Evolutionary conservation across 2,797 vertebrate genomes (phyloP).

Genomic region (Limnodromus scolopaceus): DNA sequence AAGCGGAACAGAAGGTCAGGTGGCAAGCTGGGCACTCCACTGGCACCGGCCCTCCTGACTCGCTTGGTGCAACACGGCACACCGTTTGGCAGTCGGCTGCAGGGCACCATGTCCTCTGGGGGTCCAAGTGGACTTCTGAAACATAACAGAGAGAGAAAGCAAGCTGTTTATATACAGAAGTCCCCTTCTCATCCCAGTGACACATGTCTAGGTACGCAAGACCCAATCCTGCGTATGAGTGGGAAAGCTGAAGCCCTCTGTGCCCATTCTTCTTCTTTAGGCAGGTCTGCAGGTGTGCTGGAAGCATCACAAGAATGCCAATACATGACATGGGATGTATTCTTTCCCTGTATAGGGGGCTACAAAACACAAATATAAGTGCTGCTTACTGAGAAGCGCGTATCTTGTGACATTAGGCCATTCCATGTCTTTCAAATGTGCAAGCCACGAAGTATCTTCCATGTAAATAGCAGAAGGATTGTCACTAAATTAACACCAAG

Average conservation of each 20-base stretch:
- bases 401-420: neutral
- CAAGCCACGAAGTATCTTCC: neutral
- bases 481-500: neutral
- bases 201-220: neutral
- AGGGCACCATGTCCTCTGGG: slow-evolving; percentile 92
- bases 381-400: neutral
- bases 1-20: slow-evolving; percentile 88
- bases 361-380: neutral
- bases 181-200: neutral
- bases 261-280: neutral
- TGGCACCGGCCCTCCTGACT: slow-evolving; percentile 75
- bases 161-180: neutral
- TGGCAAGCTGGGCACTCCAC: slow-evolving; percentile 87
- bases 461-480: neutral
- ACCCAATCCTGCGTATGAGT: rapidly evolving
- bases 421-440: neutral
- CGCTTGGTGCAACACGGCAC: slow-evolving; percentile 77
- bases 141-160: neutral
- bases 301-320: neutral
- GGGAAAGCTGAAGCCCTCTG: neutral
- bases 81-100: slow-evolving; percentile 89
- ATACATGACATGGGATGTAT: rapidly evolving
- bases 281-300: neutral
- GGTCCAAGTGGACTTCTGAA: slow-evolving; percentile 93
- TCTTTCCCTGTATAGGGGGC: neutral